Percentiles rank a stretch among this genome's conserved stretches.
Conservation (phyloP, 2,113 vertebrate species). For the rat (Rattus norvegicus) region GRCr8 NC_086037.1:46797001-46797500, state of each 20-base stretch:
- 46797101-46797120: background rate
- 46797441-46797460: background rate
- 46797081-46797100: background rate
- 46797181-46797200: background rate
- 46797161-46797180: background rate
- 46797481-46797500: background rate
- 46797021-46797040: background rate
- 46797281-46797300: fast-evolving
- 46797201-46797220: background rate
- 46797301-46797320: background rate
- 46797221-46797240: background rate
- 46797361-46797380: background rate
- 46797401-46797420: background rate
- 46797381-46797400: background rate
- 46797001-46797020: background rate
- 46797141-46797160: background rate
- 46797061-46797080: background rate
- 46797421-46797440: background rate
- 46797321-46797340: background rate
- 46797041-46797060: background rate
- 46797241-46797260: background rate
- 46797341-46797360: background rate
- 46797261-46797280: background rate
- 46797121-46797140: background rate
- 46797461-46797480: background rate